These are phyloP conservation scores for Aquatica leii DNA, from an alignment of 2,888 invertebrate species.

Conservation along the genomic window DNA sequence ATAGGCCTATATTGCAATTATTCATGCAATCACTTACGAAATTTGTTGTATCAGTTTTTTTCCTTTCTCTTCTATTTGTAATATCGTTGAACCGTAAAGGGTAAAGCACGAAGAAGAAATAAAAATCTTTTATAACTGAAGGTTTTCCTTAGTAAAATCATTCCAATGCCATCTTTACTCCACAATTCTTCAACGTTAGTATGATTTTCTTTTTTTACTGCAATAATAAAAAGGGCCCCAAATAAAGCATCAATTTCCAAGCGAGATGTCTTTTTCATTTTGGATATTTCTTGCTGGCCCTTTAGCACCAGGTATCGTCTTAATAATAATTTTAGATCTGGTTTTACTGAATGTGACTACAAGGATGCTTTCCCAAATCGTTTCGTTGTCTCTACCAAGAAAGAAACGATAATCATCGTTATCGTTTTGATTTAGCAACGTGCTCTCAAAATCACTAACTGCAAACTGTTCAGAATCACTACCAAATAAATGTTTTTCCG, in stretches of 20 bases:
- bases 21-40: slow-evolving; percentile 19
- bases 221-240: background rate
- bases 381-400: slow-evolving; percentile 11
- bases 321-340: background rate
- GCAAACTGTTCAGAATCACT: slow-evolving; percentile 17
- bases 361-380: background rate
- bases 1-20: slow-evolving; percentile 15
- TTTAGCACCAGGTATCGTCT: too few species aligned
- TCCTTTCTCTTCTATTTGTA: background rate
- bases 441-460: too few species aligned
- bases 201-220: background rate
- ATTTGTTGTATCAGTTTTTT: background rate
- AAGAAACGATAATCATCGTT: slow-evolving; percentile 10
- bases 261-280: background rate
- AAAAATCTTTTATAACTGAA: slow-evolving; percentile 34
- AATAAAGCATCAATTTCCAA: background rate
- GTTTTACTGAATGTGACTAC: background rate
- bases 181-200: slow-evolving; percentile 22
- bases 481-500: background rate
- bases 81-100: slow-evolving; percentile 7
- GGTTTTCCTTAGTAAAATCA: slow-evolving; percentile 8
- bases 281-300: background rate
- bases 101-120: background rate
- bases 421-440: too few species aligned
- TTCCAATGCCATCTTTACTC: background rate